Evolutionary conservation across 2,888 invertebrate genomes (phyloP).

Genomic region (Xanthostigma xanthostigma): DNA sequence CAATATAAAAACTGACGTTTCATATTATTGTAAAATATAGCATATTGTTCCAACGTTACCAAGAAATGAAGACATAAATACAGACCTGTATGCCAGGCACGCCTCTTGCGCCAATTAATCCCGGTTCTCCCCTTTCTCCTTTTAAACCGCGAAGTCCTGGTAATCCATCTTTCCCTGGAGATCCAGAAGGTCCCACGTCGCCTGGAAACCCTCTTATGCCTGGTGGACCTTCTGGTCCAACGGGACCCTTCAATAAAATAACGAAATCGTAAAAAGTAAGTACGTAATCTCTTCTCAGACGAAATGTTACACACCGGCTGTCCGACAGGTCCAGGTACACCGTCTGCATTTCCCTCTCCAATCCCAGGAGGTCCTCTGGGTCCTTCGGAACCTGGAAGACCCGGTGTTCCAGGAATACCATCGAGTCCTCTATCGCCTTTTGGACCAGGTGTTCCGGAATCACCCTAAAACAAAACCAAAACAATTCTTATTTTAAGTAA

Average conservation of each 20-base stretch:
- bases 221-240: constrained; percentile 20
- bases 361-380: constrained; percentile 20
- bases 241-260: constrained; percentile 10
- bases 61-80: constrained; percentile 18
- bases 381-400: constrained; percentile 23
- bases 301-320: constrained; percentile 16
- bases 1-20: too few relatives aligned
- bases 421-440: constrained; percentile 28
- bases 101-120: constrained; percentile 14
- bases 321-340: constrained; percentile 21
- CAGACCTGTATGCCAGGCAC: constrained; percentile 22
- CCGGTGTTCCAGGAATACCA: constrained; percentile 16
- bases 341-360: constrained; percentile 16
- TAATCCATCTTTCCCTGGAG: constrained; percentile 22
- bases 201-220: constrained; percentile 21
- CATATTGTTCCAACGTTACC: not conserved
- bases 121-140: constrained; percentile 26
- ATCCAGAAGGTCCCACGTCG: constrained; percentile 16
- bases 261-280: not conserved
- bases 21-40: too few relatives aligned
- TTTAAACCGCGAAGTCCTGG: constrained; percentile 23
- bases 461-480: constrained; percentile 15
- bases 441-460: constrained; percentile 27
- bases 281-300: not conserved
- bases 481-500: constrained; percentile 20